Evolutionary conservation across 2,888 invertebrate genomes (phyloP).

Genomic region (Aleiodes alternator): DNA sequence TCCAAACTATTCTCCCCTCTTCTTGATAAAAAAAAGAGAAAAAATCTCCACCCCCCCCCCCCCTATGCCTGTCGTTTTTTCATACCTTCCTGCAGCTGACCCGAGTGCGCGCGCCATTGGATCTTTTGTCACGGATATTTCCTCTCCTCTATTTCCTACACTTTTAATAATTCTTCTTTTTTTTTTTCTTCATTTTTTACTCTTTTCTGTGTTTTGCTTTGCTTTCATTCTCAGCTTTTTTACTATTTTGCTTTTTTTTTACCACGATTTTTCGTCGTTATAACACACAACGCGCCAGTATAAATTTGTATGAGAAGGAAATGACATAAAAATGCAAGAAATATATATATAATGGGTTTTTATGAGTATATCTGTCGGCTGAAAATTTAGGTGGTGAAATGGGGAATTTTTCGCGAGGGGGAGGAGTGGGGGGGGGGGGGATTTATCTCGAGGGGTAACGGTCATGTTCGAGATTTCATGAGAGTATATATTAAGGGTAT

Average conservation of each 20-base stretch:
- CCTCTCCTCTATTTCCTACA: conserved; percentile 23
- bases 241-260: conserved; percentile 12
- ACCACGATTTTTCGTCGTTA: conserved; percentile 26
- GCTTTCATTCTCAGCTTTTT: no score
- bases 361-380: neutral
- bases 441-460: neutral
- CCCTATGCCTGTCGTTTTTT: conserved; percentile 22
- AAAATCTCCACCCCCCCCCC: neutral
- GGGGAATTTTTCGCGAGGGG: neutral
- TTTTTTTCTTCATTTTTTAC: neutral
- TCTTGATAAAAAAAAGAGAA: no score
- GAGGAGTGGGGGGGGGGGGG: neutral
- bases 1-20: neutral
- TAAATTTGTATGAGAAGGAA: conserved; percentile 43
- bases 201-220: no score
- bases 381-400: neutral
- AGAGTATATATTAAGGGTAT: no score
- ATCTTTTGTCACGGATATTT: conserved; percentile 37
- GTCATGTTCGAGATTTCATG: no score
- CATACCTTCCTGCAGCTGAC: conserved; percentile 31
- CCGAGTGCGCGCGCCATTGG: conserved; percentile 33
- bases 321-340: conserved; percentile 1
- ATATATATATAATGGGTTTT: conserved; percentile 14
- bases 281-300: conserved; percentile 29
- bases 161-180: neutral